Evolutionary conservation across 2,797 vertebrate species (phyloP).

Genomic region (Poeciliopsis turneri): DNA sequence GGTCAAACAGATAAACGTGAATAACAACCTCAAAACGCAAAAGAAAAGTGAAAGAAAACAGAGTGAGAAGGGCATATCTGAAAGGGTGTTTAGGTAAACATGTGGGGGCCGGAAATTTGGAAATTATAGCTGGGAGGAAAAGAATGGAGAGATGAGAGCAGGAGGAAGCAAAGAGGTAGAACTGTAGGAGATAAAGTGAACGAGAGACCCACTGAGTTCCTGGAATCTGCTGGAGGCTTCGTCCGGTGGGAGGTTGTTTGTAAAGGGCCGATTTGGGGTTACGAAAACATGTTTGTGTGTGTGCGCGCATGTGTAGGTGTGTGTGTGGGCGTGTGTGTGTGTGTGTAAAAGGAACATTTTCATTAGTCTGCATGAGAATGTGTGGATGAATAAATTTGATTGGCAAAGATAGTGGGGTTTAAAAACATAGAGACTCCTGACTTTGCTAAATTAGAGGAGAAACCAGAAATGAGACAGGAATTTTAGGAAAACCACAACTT

Average conservation of each 20-base stretch:
- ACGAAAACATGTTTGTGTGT: conserved; percentile 39
- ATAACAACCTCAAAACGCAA: conserved; percentile 19
- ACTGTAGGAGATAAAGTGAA: conserved; percentile 60
- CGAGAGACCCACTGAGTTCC: conserved; percentile 59
- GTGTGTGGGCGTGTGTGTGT: conserved; percentile 12
- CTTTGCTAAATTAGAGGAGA: neutral
- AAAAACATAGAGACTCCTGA: neutral
- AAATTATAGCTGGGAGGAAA: conserved; percentile 44
- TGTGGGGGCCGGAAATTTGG: conserved; percentile 18
- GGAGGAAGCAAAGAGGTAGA: neutral
- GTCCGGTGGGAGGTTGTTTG: conserved; percentile 52
- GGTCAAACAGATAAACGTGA: conserved; percentile 24
- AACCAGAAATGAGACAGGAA: neutral
- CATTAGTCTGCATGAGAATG: conserved; percentile 6
- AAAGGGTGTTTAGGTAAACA: conserved; percentile 24
- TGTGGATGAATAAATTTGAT: conserved; percentile 7
- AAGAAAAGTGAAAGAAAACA: conserved; percentile 45
- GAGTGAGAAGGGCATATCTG: neutral
- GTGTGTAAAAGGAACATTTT: conserved; percentile 5
- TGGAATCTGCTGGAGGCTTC: conserved; percentile 60
- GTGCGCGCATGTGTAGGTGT: neutral
- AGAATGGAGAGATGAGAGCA: conserved; percentile 12
- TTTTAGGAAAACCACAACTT: neutral
- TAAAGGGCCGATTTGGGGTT: conserved; percentile 41
- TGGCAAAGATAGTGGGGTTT: neutral